These are phyloP conservation scores for Axis porcinus DNA, from an alignment of 2,113 vertebrate species.

Conservation along the genomic window DNA sequence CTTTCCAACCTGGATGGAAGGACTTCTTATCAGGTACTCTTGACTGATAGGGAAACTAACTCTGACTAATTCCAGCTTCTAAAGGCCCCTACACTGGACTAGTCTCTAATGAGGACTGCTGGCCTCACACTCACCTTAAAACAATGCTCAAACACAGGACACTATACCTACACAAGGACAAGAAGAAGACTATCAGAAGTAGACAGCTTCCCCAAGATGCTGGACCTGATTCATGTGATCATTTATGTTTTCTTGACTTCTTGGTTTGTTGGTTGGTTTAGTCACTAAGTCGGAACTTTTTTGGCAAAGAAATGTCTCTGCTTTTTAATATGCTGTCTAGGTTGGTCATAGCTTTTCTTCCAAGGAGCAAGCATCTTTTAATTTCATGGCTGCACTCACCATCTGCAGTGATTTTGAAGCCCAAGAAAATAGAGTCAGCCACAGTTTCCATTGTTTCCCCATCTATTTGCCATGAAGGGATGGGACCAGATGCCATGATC, in stretches of 20 bases:
- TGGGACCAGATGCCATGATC: not conserved
- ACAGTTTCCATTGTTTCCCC: not conserved
- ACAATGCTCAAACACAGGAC: not conserved
- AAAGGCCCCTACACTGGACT: not conserved
- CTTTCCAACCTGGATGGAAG: not conserved
- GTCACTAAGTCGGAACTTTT: rapidly evolving
- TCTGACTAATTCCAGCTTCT: not conserved
- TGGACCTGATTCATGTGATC: not conserved
- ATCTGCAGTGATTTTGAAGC: not conserved
- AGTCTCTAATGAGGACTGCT: not conserved
- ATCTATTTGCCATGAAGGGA: not conserved
- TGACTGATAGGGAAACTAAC: not conserved
- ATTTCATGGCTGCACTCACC: not conserved
- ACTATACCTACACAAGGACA: not conserved
- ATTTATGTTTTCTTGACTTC: not conserved
- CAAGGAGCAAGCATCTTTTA: not conserved
- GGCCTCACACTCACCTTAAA: not conserved
- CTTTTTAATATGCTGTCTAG: not conserved
- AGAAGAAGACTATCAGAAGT: not conserved
- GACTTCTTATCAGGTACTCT: not conserved
- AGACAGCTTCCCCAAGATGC: not conserved
- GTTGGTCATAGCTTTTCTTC: not conserved
- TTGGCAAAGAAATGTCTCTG: not conserved
- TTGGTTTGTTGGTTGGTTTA: not conserved
- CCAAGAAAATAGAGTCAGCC: not conserved